Evolutionary conservation across 2,888 invertebrate genomes (phyloP).

Genomic region (Ecliptopera silaceata): DNA sequence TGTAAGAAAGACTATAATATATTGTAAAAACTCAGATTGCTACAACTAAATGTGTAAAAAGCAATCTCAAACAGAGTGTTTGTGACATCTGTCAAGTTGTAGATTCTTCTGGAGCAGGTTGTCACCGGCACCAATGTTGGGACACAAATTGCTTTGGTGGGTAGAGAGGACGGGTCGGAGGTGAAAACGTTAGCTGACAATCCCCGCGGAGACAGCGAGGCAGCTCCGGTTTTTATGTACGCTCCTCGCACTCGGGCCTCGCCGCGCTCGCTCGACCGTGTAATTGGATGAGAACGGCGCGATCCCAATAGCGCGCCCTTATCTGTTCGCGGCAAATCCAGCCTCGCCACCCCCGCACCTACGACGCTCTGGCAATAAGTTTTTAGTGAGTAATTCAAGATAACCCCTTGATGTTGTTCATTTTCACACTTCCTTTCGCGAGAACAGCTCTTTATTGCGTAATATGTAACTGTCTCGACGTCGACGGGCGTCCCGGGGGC

Average conservation of each 20-base stretch:
- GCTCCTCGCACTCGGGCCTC: conserved; percentile 70
- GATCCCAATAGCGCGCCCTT: conserved; percentile 82
- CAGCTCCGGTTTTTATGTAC: conserved; percentile 77
- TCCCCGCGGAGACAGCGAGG: conserved; percentile 78
- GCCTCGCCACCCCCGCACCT: conserved; percentile 53
- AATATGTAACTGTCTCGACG: conserved; percentile 81
- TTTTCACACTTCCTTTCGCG: conserved; percentile 84
- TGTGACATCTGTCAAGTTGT: conserved; percentile 24
- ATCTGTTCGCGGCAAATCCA: conserved; percentile 81
- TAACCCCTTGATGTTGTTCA: conserved; percentile 83
- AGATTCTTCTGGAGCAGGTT: conserved; percentile 27
- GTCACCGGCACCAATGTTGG: conserved; percentile 40
- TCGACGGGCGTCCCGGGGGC: conserved; percentile 77
- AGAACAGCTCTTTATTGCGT: conserved; percentile 83
- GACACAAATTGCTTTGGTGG: conserved; percentile 52
- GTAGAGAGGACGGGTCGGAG: conserved; percentile 64
- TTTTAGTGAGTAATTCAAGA: conserved; percentile 84
- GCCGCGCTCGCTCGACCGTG: conserved; percentile 81
- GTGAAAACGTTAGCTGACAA: conserved; percentile 78
- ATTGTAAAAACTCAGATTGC: not conserved
- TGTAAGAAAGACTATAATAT: too few relatives aligned
- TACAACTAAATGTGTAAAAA: conserved; percentile 6
- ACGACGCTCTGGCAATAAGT: conserved; percentile 73
- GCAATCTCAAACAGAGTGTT: conserved; percentile 13
- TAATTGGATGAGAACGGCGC: conserved; percentile 83